Conservation (phyloP, 2,797 vertebrate species). For the Manis javanica region DNA sequence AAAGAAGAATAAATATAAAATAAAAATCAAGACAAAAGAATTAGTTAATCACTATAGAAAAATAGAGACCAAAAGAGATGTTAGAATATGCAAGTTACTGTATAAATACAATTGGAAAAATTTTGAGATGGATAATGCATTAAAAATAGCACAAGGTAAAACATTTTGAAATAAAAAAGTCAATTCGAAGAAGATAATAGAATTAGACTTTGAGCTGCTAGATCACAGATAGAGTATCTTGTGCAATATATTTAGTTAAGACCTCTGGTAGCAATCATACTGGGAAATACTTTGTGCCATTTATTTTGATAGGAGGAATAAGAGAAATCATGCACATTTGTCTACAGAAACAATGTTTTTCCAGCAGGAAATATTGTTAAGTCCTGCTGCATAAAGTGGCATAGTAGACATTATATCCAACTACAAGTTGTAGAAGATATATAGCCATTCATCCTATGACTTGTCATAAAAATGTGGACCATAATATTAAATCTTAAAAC, state of each 20-base stretch:
- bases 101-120: not conserved
- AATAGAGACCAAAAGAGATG: not conserved
- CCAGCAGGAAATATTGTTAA: not conserved
- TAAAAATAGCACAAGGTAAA: not conserved
- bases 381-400: not conserved
- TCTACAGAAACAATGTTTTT: not conserved
- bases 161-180: not conserved
- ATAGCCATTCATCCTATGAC: not conserved
- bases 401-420: not conserved
- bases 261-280: not conserved
- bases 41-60: not conserved
- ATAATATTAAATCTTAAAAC: not conserved
- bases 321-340: not conserved
- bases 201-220: constrained; percentile 3
- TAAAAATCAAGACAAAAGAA: not conserved
- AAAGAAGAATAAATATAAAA: not conserved
- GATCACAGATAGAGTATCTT: constrained; percentile 11
- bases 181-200: not conserved
- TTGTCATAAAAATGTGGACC: not conserved
- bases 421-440: not conserved
- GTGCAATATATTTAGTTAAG: not conserved
- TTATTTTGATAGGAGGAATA: not conserved
- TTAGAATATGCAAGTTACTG: not conserved
- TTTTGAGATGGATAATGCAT: not conserved
- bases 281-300: not conserved